phyloP scores from a whole-genome alignment of 1,140 invertebrate species.

The Cotesia typhae region DNA sequence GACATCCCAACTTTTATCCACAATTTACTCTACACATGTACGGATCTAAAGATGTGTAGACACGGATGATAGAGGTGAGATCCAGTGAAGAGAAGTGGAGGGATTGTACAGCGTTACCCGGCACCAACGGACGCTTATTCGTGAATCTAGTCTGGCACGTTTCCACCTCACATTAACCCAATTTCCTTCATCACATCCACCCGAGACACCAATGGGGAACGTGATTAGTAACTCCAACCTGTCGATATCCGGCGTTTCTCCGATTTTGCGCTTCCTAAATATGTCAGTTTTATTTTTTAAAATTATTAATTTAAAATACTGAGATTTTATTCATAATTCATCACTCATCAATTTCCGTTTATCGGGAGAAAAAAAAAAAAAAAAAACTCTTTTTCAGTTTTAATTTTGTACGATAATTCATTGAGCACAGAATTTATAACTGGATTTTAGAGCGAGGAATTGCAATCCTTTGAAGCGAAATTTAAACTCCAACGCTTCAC shows the following conservation, averaged over 20 bases:
- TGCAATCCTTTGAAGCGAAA: not conserved
- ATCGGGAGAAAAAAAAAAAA: too few species aligned
- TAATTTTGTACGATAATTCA: too few species aligned
- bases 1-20: not conserved
- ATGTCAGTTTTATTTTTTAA: conserved; percentile 3
- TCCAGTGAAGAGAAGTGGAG: not conserved
- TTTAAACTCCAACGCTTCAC: too few species aligned
- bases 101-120: not conserved
- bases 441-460: not conserved
- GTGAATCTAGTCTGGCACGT: conserved; percentile 53
- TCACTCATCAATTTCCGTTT: too few species aligned
- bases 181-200: conserved; percentile 44
- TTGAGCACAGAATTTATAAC: too few species aligned
- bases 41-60: not conserved
- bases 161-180: conserved; percentile 58
- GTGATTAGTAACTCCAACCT: conserved; percentile 44
- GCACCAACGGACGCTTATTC: not conserved
- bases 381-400: too few species aligned
- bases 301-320: too few species aligned
- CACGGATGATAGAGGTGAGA: too few species aligned
- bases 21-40: too few species aligned
- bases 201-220: conserved; percentile 33
- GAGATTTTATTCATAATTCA: not conserved
- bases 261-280: conserved; percentile 8
- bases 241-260: conserved; percentile 42